phyloP scores from a whole-genome alignment of 2,797 vertebrate species.

The Darevskia mixta region DNA sequence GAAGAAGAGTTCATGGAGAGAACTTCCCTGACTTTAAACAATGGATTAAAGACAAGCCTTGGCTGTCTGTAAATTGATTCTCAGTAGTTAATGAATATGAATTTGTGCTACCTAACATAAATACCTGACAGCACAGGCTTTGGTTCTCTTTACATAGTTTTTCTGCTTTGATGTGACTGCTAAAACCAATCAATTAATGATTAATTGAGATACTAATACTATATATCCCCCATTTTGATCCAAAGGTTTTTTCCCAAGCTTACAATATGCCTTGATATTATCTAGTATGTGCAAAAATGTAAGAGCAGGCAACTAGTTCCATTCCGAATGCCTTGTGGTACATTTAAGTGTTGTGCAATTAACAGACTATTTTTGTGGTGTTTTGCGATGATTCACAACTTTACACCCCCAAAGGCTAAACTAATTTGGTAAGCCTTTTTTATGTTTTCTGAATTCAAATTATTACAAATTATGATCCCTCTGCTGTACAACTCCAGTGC shows the following conservation, averaged over 20 bases:
- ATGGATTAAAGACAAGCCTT: conserved; percentile 29
- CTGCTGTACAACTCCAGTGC: background rate
- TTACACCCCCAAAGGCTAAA: background rate
- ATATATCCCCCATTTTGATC: background rate
- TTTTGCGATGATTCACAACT: background rate
- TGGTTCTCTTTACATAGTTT: conserved; percentile 12
- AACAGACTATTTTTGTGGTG: background rate
- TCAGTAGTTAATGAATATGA: conserved; percentile 19
- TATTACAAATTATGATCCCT: too few species aligned
- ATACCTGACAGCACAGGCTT: conserved; percentile 30
- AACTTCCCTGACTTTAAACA: conserved; percentile 44
- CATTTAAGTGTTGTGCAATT: too few species aligned
- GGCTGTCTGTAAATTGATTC: conserved; percentile 46
- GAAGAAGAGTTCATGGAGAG: conserved; percentile 42
- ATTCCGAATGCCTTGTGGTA: background rate
- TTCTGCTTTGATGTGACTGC: conserved; percentile 34
- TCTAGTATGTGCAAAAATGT: conserved; percentile 27
- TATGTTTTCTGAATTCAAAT: too few species aligned
- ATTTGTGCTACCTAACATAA: conserved; percentile 37
- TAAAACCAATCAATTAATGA: conserved; percentile 5
- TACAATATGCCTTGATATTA: conserved; percentile 40
- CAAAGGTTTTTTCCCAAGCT: background rate
- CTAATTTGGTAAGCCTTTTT: background rate
- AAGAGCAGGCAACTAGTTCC: background rate
- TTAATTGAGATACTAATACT: background rate